These are phyloP conservation scores for Eristalis arbustorum DNA, from an alignment of 2,888 invertebrate genomes.

Conservation along the genomic window DNA sequence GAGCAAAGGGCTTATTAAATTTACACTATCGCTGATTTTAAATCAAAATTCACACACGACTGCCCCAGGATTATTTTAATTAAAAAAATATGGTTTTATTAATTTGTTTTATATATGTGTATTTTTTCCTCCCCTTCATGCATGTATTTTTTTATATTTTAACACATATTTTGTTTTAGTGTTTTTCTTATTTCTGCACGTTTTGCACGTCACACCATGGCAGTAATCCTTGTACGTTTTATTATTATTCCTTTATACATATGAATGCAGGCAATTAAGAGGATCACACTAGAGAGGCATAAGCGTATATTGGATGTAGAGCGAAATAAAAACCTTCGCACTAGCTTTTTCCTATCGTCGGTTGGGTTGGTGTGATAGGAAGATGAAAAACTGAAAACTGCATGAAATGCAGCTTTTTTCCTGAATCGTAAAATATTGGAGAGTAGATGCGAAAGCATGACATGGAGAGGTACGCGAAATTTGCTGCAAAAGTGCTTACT, in stretches of 20 bases:
- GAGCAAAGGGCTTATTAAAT: conserved; percentile 68
- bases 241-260: conserved; percentile 40
- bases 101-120: conserved; percentile 23
- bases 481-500: background rate
- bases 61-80: conserved; percentile 67
- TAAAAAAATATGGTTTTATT: conserved; percentile 56
- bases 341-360: background rate
- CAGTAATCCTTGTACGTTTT: conserved; percentile 18
- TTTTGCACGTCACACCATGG: conserved; percentile 21
- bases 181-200: conserved; percentile 12
- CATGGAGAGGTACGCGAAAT: background rate
- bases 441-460: background rate
- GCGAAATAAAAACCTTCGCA: conserved; percentile 48
- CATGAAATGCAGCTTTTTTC: background rate
- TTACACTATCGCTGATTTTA: conserved; percentile 69
- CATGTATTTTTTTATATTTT: conserved; percentile 22
- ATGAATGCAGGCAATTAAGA: conserved; percentile 57
- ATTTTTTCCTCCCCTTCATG: background rate
- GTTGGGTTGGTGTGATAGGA: conserved; percentile 4
- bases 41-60: conserved; percentile 69
- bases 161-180: conserved; percentile 55
- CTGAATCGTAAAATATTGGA: conserved; percentile 20
- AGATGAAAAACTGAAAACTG: conserved; percentile 12
- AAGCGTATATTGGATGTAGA: conserved; percentile 55
- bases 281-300: conserved; percentile 59